These are phyloP conservation scores for Rhagophthalmus giganteus DNA, from an alignment of 2,888 invertebrate species.

Conservation along the genomic window DNA sequence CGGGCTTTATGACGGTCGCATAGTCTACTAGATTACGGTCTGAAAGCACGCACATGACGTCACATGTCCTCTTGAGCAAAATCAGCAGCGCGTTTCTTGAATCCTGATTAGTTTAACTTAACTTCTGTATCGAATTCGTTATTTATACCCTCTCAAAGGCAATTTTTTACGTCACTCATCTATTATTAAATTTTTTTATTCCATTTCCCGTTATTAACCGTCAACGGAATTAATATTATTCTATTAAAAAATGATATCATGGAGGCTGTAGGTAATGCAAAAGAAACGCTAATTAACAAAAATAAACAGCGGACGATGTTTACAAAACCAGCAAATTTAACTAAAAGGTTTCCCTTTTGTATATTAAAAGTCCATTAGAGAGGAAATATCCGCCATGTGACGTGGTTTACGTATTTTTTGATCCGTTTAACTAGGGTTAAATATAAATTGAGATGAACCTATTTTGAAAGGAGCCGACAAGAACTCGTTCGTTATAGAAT, in stretches of 20 bases:
- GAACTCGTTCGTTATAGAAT: no score
- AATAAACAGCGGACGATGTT: constrained; percentile 9
- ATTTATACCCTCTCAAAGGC: constrained; percentile 1
- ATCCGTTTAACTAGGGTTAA: neutral
- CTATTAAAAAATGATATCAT: constrained; percentile 6
- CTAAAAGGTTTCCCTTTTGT: constrained; percentile 10
- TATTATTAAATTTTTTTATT: no score
- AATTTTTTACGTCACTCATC: constrained; percentile 5
- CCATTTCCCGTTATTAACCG: constrained; percentile 1
- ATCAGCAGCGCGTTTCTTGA: constrained; percentile 30
- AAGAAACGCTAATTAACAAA: constrained; percentile 16
- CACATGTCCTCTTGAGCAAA: constrained; percentile 35
- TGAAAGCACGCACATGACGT: constrained; percentile 34
- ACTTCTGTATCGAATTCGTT: constrained; percentile 18
- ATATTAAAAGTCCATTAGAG: constrained; percentile 12
- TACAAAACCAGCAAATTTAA: constrained; percentile 11
- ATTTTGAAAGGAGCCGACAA: no score
- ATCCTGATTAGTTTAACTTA: constrained; percentile 27
- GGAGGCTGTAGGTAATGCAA: constrained; percentile 1
- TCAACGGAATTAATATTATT: constrained; percentile 2
- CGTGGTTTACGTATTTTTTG: neutral
- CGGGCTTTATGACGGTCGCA: constrained; percentile 35
- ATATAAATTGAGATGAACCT: no score
- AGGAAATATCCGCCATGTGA: neutral
- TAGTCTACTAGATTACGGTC: constrained; percentile 33